Base-by-base conservation (phyloP, 2,797 vertebrate species). In the Pelobates cultripes region DNA sequence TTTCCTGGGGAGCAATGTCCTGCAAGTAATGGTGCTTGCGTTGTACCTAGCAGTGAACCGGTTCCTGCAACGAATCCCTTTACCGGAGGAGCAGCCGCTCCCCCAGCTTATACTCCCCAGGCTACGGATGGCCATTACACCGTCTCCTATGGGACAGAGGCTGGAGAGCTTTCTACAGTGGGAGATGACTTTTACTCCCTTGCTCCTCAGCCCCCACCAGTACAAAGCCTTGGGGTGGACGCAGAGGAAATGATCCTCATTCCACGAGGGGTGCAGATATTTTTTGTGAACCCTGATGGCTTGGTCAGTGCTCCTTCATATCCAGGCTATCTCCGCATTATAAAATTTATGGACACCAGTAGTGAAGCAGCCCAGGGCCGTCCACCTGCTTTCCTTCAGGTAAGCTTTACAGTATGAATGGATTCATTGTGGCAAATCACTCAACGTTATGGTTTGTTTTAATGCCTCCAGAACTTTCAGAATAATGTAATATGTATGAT, bases 281-380 rank as follows among this genome's bases (percentile, higher is more conserved):
- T 99, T 87, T 99, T 95, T 85, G 98, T 99, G 72, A 96, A 95
- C 40, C 96, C 97, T 13, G 96, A 97, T 0, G 98, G 98, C 55
- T 94, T 95, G 8, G 98, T 99, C 69, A 99, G 97, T 8, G 97
- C 98, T 13, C 98, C 98, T 0, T 99, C 98, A 0, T 99, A 99
- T 86, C 98, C 98, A 0, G 96, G 98, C 15, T 98, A 94, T 89
- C 96, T 99, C 57, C 95, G 98, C 44, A 95, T 99, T 0, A 96
- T 99, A 71, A 97, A 94, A 87, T 99, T 99, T 82, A 94, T 96
- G 85, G 92, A 91, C 28, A 91, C 94, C 40, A 89, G 81, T 13
- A 90, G 92, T 3, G 95, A 94, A 17, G 86, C 68, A 0, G 88
- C 87, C 73, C 94, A 90, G 51, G 92, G 88, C 84, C 93, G 92